Evolutionary conservation across 2,797 vertebrate species (phyloP).

Genomic region (Taeniopygia guttata): DNA sequence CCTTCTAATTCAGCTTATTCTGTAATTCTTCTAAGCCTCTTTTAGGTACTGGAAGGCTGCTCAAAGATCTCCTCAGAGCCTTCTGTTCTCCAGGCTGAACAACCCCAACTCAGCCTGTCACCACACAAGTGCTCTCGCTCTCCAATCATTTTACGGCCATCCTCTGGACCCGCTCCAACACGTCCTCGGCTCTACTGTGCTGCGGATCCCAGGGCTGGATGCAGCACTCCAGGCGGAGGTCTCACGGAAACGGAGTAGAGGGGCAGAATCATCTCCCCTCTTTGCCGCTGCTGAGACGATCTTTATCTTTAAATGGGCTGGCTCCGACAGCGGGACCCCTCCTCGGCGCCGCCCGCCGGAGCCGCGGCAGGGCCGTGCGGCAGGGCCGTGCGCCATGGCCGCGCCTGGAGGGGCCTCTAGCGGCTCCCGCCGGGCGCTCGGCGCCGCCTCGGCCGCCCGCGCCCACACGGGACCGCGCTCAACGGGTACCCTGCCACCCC

Average conservation of each 20-base stretch:
- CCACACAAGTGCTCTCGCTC: no score
- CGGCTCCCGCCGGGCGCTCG: neutral
- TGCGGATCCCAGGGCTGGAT: neutral
- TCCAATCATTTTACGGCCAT: neutral
- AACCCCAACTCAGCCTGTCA: neutral
- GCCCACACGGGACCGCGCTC: no score
- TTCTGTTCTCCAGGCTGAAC: neutral
- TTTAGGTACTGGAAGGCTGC: neutral
- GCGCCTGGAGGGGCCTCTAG: neutral
- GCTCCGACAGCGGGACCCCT: accelerated
- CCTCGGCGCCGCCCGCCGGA: no score
- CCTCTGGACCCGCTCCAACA: neutral
- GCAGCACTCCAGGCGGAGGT: neutral
- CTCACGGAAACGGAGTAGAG: neutral
- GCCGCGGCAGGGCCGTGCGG: neutral
- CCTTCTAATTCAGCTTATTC: neutral
- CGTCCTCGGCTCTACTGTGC: neutral
- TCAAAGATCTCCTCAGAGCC: neutral
- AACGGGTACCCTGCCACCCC: neutral
- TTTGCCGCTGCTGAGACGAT: no score
- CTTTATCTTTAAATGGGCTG: neutral
- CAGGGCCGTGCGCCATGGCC: neutral
- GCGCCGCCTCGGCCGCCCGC: accelerated
- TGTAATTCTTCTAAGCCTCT: neutral
- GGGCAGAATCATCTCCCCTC: neutral